A percentile compares a stretch with the other conserved stretches of the same genome.
These are phyloP conservation scores for Pelagia noctiluca DNA, from an alignment of 30 jellyfish, hydroid and myxozoan genomes.

Conservation along the genomic window DNA sequence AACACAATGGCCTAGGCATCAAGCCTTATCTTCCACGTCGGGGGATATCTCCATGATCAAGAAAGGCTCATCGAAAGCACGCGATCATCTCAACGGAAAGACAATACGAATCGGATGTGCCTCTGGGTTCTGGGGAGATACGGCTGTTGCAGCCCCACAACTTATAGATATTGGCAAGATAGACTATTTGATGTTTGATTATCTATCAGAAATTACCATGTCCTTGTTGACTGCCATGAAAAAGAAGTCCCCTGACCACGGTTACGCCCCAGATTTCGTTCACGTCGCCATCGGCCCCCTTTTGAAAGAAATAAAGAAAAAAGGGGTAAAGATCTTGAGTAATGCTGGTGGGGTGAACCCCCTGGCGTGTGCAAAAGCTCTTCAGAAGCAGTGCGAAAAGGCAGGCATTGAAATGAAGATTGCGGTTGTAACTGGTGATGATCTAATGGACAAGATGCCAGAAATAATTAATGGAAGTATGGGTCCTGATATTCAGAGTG, in stretches of 20 bases:
- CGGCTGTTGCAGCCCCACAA: conserved; percentile 94
- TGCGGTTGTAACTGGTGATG: conserved; percentile 96
- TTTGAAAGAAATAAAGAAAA: conserved; percentile 67
- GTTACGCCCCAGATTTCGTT: conserved; percentile 91
- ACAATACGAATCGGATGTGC: conserved; percentile 90
- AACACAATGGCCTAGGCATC: too few relatives aligned
- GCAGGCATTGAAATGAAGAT: conserved; percentile 78
- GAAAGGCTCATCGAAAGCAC: neutral
- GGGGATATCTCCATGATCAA: neutral
- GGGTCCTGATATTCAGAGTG: conserved; percentile 55
- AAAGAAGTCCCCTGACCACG: conserved; percentile 73
- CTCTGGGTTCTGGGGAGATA: conserved; percentile 97
- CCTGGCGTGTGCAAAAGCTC: conserved; percentile 81
- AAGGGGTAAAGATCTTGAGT: conserved; percentile 84
- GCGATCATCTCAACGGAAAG: conserved; percentile 29
- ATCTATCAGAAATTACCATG: conserved; percentile 91
- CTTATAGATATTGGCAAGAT: conserved; percentile 81
- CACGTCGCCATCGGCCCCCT: conserved; percentile 82
- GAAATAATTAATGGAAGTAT: conserved; percentile 26
- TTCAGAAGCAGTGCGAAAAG: conserved; percentile 72
- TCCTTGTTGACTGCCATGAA: conserved; percentile 83
- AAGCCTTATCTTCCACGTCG: too few relatives aligned
- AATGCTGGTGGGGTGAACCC: conserved; percentile 97
- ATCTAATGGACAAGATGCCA: conserved; percentile 64
- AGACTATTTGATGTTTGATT: conserved; percentile 86